phyloP scores from a whole-genome alignment of 1,140 invertebrate genomes.

The Bilobella aurantiaca region DNA sequence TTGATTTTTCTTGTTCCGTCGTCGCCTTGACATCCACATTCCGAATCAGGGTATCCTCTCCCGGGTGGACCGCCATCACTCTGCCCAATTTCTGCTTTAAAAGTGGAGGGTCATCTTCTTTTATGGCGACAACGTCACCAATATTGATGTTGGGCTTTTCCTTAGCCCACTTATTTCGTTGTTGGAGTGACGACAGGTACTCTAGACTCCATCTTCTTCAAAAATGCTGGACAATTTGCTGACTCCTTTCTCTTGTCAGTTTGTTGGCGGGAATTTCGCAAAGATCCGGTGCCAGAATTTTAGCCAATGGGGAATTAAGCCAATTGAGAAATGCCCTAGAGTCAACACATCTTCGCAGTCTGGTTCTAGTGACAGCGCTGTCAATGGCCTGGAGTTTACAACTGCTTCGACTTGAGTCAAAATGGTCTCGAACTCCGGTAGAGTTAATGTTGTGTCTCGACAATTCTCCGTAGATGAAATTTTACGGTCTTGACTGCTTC shows the following conservation, averaged over 20 bases:
- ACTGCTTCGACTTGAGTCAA: constrained; percentile 35
- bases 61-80: constrained; percentile 34
- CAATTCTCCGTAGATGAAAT: too few relatives aligned
- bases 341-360: constrained; percentile 36
- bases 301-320: not conserved
- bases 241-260: not conserved
- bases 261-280: not conserved
- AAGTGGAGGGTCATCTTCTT: constrained; percentile 28
- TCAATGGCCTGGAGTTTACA: constrained; percentile 36
- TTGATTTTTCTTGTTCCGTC: too few relatives aligned
- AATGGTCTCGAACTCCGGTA: too few relatives aligned
- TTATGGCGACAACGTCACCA: constrained; percentile 32
- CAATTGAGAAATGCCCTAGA: constrained; percentile 21
- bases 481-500: too few relatives aligned
- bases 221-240: constrained; percentile 11
- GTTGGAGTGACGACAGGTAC: constrained; percentile 2
- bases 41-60: too few relatives aligned
- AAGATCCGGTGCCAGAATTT: constrained; percentile 1
- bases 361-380: constrained; percentile 32
- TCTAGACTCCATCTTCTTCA: constrained; percentile 7
- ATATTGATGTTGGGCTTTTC: constrained; percentile 7
- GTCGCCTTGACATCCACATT: too few relatives aligned
- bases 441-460: too few relatives aligned
- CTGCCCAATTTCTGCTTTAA: constrained; percentile 37
- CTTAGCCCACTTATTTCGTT: constrained; percentile 2